A percentile compares a stretch with the other conserved stretches of the same genome.
phyloP scores from a whole-genome alignment of 2,888 invertebrate species.

The Amphipoea lucens region DNA sequence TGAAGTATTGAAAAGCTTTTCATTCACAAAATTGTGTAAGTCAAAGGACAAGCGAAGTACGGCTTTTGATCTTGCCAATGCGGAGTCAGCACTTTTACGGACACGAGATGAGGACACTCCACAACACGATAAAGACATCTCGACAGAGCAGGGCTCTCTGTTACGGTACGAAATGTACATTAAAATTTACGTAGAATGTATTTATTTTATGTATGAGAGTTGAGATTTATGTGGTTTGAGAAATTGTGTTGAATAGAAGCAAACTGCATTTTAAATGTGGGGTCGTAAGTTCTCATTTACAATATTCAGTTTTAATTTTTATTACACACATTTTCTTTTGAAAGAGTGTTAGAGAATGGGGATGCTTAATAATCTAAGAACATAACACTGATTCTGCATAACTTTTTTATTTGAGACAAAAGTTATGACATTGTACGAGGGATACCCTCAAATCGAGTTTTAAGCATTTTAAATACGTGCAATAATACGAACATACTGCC shows the following conservation, averaged over 20 bases:
- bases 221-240: neutral
- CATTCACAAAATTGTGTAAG: conserved; percentile 4
- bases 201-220: conserved; percentile 23
- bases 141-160: conserved; percentile 18
- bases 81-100: conserved; percentile 48
- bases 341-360: no score
- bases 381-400: neutral
- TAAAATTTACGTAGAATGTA: conserved; percentile 9
- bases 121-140: conserved; percentile 53
- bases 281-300: neutral
- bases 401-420: neutral
- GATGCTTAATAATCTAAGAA: neutral
- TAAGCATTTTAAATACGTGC: neutral
- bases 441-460: neutral
- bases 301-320: neutral
- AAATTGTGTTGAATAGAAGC: neutral
- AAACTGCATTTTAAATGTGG: neutral
- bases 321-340: neutral
- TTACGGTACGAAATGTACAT: conserved; percentile 19
- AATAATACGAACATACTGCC: neutral
- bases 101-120: conserved; percentile 53
- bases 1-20: conserved; percentile 5
- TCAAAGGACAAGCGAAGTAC: conserved; percentile 28
- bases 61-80: conserved; percentile 65
- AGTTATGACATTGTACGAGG: neutral